phyloP scores from a whole-genome alignment of 2,888 invertebrate genomes.

The Eupithecia abbreviata region DNA sequence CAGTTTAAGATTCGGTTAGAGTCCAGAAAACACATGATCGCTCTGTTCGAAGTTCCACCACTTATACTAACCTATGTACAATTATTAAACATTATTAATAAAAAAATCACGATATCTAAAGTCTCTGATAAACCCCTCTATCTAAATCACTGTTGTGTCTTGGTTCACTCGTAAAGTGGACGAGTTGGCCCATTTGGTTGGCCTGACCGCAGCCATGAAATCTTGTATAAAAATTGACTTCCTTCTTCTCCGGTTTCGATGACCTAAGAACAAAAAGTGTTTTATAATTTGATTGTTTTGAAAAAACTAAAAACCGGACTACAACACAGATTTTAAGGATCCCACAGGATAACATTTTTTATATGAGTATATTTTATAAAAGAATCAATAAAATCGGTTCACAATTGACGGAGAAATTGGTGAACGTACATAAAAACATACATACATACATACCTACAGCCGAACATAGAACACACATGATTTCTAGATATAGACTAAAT shows the following conservation, averaged over 20 bases:
- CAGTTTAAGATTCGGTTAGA: not conserved
- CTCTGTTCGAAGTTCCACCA: not conserved
- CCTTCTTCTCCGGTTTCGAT: slow-evolving; percentile 85
- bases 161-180: slow-evolving; percentile 71
- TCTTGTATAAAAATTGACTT: slow-evolving; percentile 85
- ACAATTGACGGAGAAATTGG: too few species aligned
- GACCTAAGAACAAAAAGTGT: slow-evolving; percentile 60
- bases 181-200: slow-evolving; percentile 62
- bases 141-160: slow-evolving; percentile 14
- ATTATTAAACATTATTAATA: too few species aligned
- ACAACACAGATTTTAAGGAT: too few species aligned
- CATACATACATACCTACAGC: too few species aligned
- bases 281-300: not conserved
- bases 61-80: not conserved
- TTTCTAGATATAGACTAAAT: not conserved
- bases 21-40: not conserved
- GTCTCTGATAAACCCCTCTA: not conserved
- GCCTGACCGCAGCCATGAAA: slow-evolving; percentile 82
- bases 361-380: too few species aligned
- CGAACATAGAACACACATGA: not conserved
- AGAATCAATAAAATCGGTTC: too few species aligned
- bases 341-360: too few species aligned
- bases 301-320: too few species aligned
- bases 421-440: too few species aligned
- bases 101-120: not conserved